Evolutionary conservation across 2,113 vertebrate genomes (phyloP), one percentile per base, ranked within the genome.

Genomic region (Erythrocercus mccallii): DNA sequence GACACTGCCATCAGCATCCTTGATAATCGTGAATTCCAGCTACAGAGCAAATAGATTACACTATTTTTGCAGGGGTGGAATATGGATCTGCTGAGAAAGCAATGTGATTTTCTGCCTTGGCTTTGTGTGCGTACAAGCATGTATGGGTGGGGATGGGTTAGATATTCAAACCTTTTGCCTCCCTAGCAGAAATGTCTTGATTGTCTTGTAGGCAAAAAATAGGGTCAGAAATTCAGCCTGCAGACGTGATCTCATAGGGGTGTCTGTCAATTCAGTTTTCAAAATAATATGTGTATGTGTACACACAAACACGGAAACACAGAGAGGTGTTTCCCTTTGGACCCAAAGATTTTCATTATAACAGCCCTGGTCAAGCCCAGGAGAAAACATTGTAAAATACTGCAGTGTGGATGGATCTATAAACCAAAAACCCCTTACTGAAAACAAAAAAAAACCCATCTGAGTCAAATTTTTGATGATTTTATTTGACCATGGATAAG

Each of bases 31-130:
- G 9, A 80, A 80, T 91, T 89, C 86, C 81, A 56, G 77, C 81
- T 95, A 57, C 66, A 89, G 88, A 56, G 86, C 50, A 90, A 94
- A 83, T 23, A 89, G 85, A 86, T 94, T 44, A 77, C 81, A 76
- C 74, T 83, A 6, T 77, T 96, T 73, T 86, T 91, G 78, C 88
- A 94, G 91, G 73, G 90, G 86, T 94, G 93, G 94, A 87, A 93
- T 88, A 61, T 15, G 64, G 74, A 93, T 93, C 79, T 90, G 89
- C 96, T 91, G 95, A 86, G 92, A 51, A 94, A 84, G 93, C 88
- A 80, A 61, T 28, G 81, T 44, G 80, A 82, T 96, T 96, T 96
- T 80, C 71, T 91, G 88, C 77, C 73, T 79, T 84, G 84, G 72
- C 81, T 96, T 92, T 93, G 65, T 93, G 82, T 79, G 65, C 54